phyloP scores from a whole-genome alignment of 1,140 invertebrate species.

The Hyphantria cunea region DNA sequence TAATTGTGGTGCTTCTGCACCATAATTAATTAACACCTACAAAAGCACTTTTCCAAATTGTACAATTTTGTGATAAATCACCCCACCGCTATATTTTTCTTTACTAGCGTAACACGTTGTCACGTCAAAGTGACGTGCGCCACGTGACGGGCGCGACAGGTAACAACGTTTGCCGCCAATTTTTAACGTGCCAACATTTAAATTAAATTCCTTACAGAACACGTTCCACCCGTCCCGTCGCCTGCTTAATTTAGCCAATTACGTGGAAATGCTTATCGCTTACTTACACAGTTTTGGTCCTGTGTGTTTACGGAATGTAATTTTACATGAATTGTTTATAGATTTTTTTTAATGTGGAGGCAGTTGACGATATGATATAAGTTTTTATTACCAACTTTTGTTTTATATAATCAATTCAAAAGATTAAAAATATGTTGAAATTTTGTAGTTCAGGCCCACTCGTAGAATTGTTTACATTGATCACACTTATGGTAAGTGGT shows the following conservation, averaged over 20 bases:
- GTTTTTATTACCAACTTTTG: no score
- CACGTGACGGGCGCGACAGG: constrained; percentile 45
- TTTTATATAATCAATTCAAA: no score
- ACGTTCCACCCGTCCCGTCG: constrained; percentile 19
- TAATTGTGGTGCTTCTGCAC: no score
- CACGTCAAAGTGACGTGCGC: constrained; percentile 26
- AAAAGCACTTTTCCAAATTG: constrained; percentile 1
- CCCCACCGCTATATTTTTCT: constrained; percentile 1
- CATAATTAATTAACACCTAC: neutral
- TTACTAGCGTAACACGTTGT: constrained; percentile 10
- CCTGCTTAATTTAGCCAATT: constrained; percentile 35
- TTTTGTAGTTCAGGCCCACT: no score
- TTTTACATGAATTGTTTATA: neutral
- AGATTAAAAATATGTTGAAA: no score
- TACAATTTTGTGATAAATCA: neutral
- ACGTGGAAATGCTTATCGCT: constrained; percentile 28
- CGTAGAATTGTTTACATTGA: no score
- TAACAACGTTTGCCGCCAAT: constrained; percentile 46
- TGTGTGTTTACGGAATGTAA: neutral
- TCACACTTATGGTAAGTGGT: no score
- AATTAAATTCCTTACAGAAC: constrained; percentile 36
- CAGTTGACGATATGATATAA: neutral
- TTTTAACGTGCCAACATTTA: constrained; percentile 61
- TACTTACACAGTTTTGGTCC: constrained; percentile 23
- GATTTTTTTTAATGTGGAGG: neutral